Conservation (phyloP, 2,888 invertebrate species). For the Patella depressa region DNA sequence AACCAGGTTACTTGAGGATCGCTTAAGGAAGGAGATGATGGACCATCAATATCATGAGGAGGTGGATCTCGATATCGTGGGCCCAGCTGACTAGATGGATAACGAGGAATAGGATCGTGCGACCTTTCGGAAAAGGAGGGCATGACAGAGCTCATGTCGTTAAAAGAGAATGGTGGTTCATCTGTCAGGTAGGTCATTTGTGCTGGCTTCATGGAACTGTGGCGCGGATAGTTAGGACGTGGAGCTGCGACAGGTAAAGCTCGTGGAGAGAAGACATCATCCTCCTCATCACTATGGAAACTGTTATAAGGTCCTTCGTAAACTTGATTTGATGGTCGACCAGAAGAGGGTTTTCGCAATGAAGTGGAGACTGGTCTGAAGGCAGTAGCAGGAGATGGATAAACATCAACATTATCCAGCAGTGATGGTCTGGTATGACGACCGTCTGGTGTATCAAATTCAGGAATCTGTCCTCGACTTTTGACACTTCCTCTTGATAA, state of each 20-base stretch:
- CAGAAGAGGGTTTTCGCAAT: neutral
- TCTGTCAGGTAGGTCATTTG: constrained; percentile 56
- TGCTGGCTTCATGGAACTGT: constrained; percentile 63
- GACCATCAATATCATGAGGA: constrained; percentile 13
- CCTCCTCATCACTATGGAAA: constrained; percentile 48
- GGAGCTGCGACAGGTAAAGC: constrained; percentile 37
- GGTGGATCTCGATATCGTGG: constrained; percentile 22
- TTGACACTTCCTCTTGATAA: constrained; percentile 19
- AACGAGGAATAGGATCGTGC: constrained; percentile 15
- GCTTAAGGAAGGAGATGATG: neutral
- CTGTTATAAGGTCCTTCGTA: constrained; percentile 41
- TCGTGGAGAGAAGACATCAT: constrained; percentile 54
- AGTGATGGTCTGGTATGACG: neutral
- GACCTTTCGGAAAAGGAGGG: constrained; percentile 42
- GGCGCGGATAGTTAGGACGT: constrained; percentile 55
- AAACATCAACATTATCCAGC: neutral
- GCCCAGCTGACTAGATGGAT: constrained; percentile 24
- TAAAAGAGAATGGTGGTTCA: constrained; percentile 43
- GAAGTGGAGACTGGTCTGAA: constrained; percentile 16
- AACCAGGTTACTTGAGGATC: constrained; percentile 26
- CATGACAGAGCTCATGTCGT: constrained; percentile 63
- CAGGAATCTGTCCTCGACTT: neutral
- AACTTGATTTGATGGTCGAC: constrained; percentile 17
- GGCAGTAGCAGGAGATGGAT: constrained; percentile 18
- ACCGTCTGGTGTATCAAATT: constrained; percentile 9